phyloP scores from a whole-genome alignment of 1,140 invertebrate genomes.

The Lordiphosa clarofinis region DNA sequence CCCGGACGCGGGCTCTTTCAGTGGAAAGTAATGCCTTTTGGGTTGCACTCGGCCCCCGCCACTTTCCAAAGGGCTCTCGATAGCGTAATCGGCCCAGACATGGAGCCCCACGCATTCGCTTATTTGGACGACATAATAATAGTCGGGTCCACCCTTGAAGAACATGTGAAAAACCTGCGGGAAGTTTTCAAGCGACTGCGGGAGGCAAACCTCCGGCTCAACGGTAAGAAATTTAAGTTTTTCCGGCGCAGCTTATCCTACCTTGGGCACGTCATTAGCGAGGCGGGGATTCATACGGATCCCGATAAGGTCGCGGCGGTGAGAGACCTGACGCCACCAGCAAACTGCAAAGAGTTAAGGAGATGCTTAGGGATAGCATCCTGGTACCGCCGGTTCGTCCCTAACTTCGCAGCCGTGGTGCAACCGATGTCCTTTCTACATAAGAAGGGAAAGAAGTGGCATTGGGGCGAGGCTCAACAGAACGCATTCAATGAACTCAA shows the following conservation, averaged over 20 bases:
- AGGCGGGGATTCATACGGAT: too few species aligned
- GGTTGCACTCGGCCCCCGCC: background rate
- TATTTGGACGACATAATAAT: constrained; percentile 21
- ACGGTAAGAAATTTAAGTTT: too few species aligned
- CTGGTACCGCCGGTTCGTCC: constrained; percentile 58
- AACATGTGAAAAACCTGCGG: constrained; percentile 8
- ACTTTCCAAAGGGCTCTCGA: too few species aligned
- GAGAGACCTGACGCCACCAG: too few species aligned
- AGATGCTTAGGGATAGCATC: background rate
- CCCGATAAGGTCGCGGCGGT: too few species aligned
- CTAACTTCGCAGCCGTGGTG: constrained; percentile 47
- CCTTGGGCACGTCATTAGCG: too few species aligned
- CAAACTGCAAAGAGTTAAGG: too few species aligned
- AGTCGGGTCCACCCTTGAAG: constrained; percentile 11
- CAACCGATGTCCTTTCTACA: constrained; percentile 60
- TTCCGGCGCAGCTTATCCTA: too few species aligned
- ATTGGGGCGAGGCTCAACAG: constrained; percentile 21
- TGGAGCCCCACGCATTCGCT: background rate
- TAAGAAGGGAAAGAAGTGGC: constrained; percentile 29
- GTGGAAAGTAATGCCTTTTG: constrained; percentile 30
- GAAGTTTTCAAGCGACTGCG: background rate
- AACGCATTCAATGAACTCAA: background rate
- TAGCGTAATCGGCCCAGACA: constrained; percentile 4
- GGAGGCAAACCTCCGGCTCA: background rate
- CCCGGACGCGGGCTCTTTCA: constrained; percentile 8